These are phyloP conservation scores for Erpornis zantholeuca DNA, from an alignment of 2,113 vertebrate genomes.

Conservation along the genomic window DNA sequence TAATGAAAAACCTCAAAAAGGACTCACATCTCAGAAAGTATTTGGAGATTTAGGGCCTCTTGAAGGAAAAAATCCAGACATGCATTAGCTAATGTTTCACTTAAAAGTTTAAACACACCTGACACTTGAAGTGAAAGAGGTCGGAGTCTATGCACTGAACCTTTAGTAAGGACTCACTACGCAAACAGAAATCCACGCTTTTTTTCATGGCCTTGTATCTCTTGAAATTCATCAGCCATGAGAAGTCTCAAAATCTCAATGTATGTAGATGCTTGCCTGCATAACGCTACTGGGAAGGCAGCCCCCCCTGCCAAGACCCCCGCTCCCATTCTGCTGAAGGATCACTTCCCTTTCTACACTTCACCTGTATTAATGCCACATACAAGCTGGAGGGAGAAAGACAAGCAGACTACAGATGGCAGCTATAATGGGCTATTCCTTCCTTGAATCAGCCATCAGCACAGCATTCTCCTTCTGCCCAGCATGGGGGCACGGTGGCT, in stretches of 20 bases:
- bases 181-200: background rate
- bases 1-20: background rate
- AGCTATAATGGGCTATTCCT: background rate
- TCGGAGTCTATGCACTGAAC: background rate
- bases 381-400: background rate
- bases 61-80: background rate
- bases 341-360: background rate
- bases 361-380: background rate
- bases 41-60: background rate
- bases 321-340: background rate
- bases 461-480: background rate
- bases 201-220: background rate
- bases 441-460: background rate
- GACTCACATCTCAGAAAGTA: background rate
- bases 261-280: accelerated
- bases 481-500: accelerated
- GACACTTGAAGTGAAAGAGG: slow-evolving; percentile 24
- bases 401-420: background rate
- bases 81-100: slow-evolving; percentile 32
- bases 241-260: background rate
- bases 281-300: accelerated
- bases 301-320: background rate
- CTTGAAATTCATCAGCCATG: background rate
- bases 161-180: background rate
- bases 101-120: slow-evolving; percentile 4